These are phyloP conservation scores for Chiridota heheva DNA, from an alignment of 35 echinoderm and acorn worm genomes.

Conservation along the genomic window DNA sequence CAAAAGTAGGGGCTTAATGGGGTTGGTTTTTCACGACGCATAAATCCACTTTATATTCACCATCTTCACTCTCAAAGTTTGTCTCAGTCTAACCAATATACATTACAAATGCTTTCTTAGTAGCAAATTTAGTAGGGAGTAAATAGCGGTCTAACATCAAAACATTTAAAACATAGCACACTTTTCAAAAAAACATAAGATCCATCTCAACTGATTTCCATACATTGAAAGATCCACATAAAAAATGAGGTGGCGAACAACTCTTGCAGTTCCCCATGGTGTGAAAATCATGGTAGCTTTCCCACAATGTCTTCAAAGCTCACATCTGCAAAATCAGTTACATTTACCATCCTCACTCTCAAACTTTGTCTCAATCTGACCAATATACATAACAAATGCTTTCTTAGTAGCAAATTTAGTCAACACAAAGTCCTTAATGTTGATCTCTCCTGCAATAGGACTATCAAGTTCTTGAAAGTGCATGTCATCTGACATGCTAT, in stretches of 20 bases:
- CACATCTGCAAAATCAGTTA: not conserved
- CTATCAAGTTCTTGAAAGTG: not conserved
- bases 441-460: not conserved
- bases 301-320: slow-evolving; percentile 11
- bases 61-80: not conserved
- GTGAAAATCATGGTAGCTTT: not conserved
- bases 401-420: slow-evolving; percentile 26
- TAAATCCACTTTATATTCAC: not conserved
- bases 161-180: no score
- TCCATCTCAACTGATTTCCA: no score
- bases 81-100: slow-evolving; percentile 6
- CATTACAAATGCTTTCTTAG: slow-evolving; percentile 10
- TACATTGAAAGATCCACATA: not conserved
- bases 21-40: not conserved
- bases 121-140: slow-evolving; percentile 20
- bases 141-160: no score
- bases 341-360: not conserved
- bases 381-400: slow-evolving; percentile 10
- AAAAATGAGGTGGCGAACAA: slow-evolving; percentile 5
- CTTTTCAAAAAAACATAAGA: no score
- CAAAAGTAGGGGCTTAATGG: not conserved
- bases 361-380: not conserved
- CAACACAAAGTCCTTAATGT: slow-evolving; percentile 2
- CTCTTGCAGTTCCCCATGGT: not conserved
- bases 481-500: slow-evolving; percentile 6